Percentiles rank a stretch among this genome's conserved stretches.
phyloP scores from a whole-genome alignment of 2,797 vertebrate genomes.

The Leptoclinus maculatus region DNA sequence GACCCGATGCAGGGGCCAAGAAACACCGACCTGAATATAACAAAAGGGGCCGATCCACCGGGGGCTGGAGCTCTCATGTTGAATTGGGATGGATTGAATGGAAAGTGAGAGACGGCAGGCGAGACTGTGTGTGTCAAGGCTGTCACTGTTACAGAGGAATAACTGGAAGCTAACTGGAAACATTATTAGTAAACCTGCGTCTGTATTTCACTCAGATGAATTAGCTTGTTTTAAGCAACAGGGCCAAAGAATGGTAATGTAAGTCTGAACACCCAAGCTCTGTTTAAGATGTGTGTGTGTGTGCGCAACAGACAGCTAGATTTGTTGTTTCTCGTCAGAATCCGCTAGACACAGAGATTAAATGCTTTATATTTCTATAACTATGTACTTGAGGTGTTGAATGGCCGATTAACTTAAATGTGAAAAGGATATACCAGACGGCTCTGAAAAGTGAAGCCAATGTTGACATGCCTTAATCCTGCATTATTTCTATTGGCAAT shows the following conservation, averaged over 20 bases:
- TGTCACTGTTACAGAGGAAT: conserved; percentile 9
- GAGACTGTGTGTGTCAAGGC: conserved; percentile 1
- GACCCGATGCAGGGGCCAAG: conserved; percentile 29
- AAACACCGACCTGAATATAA: conserved; percentile 56
- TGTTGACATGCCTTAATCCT: neutral
- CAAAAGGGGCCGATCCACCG: conserved; percentile 38
- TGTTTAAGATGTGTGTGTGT: neutral
- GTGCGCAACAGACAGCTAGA: neutral
- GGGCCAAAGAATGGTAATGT: neutral
- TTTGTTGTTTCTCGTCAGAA: neutral
- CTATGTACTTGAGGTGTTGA: neutral
- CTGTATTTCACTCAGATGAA: neutral
- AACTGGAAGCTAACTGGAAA: conserved; percentile 14
- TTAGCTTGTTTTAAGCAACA: neutral
- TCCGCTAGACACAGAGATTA: neutral
- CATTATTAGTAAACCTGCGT: conserved; percentile 3
- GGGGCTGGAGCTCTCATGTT: conserved; percentile 33
- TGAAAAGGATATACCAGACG: neutral
- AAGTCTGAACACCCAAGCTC: neutral
- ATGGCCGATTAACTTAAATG: neutral
- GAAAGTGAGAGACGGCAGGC: conserved; percentile 6
- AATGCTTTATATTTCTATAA: neutral
- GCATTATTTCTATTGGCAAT: too few species aligned
- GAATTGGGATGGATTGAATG: conserved; percentile 22
- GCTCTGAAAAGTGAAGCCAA: neutral